phyloP scores from a whole-genome alignment of 2,888 invertebrate genomes.

The Azorinus chamasolen region DNA sequence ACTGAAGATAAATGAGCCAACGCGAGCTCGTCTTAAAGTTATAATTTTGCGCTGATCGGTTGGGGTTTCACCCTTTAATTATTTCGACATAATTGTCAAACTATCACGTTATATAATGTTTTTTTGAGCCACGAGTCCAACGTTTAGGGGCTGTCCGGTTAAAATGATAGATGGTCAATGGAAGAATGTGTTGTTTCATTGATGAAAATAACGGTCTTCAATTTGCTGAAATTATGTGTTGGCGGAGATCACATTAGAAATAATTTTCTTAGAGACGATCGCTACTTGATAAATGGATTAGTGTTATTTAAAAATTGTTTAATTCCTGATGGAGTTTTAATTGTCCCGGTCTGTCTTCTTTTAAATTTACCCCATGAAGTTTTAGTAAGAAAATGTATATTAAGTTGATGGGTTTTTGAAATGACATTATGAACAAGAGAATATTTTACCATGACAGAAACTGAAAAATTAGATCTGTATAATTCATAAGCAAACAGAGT shows the following conservation, averaged over 20 bases:
- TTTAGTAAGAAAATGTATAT: too few species aligned
- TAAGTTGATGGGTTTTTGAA: too few species aligned
- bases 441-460: too few species aligned
- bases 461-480: too few species aligned
- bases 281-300: too few species aligned
- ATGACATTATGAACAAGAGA: too few species aligned
- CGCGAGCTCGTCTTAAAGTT: conserved; percentile 9
- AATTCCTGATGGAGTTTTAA: too few species aligned
- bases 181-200: conserved; percentile 21
- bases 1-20: neutral
- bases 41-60: conserved; percentile 43
- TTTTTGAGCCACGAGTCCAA: conserved; percentile 45
- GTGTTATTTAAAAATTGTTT: too few species aligned
- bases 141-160: conserved; percentile 36
- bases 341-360: too few species aligned
- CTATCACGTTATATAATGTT: conserved; percentile 50
- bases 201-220: conserved; percentile 27
- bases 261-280: too few species aligned
- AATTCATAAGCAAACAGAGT: too few species aligned
- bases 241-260: neutral
- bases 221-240: conserved; percentile 16
- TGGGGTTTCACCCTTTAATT: conserved; percentile 52
- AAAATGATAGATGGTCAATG: conserved; percentile 49
- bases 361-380: too few species aligned
- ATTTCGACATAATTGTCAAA: conserved; percentile 48